A percentile compares a stretch with the other conserved stretches of the same genome.
Evolutionary conservation across 2,888 invertebrate species (phyloP).

Genomic region (Cryptocheilus praepositus): DNA sequence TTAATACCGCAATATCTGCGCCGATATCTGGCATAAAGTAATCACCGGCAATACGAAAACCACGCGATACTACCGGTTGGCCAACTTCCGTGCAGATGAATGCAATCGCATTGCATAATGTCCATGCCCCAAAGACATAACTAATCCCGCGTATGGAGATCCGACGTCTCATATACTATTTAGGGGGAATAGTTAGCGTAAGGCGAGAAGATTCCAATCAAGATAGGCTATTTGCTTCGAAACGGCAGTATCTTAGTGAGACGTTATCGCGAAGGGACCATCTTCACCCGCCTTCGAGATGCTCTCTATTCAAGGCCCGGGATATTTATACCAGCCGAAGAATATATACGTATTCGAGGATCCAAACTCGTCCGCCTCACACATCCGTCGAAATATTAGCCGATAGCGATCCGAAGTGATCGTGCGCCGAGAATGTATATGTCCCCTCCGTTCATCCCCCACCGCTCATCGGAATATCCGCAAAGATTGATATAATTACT

Average conservation of each 20-base stretch:
- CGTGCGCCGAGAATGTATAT: no score
- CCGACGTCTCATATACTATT: conserved; percentile 31
- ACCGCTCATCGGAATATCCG: no score
- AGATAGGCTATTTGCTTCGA: conserved; percentile 62
- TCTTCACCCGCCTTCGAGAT: conserved; percentile 63
- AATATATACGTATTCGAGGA: no score
- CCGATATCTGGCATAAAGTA: no score
- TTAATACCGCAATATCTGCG: no score
- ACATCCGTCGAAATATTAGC: conserved; percentile 5
- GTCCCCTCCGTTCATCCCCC: no score
- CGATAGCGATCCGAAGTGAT: not conserved
- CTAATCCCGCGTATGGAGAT: conserved; percentile 24
- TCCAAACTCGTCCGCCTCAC: not conserved
- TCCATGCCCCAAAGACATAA: not conserved
- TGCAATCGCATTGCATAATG: no score
- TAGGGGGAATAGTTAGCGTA: conserved; percentile 33
- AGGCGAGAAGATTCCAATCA: conserved; percentile 66
- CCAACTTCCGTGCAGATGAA: no score
- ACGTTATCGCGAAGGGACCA: conserved; percentile 60
- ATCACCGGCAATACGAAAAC: no score
- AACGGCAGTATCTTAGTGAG: conserved; percentile 61
- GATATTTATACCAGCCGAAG: conserved; percentile 6
- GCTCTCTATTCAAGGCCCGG: conserved; percentile 34
- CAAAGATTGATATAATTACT: no score
- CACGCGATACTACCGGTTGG: no score